These are phyloP conservation scores for Trematocara stigmaticum DNA, from an alignment of 2,113 vertebrate species.

Conservation along the genomic window DNA sequence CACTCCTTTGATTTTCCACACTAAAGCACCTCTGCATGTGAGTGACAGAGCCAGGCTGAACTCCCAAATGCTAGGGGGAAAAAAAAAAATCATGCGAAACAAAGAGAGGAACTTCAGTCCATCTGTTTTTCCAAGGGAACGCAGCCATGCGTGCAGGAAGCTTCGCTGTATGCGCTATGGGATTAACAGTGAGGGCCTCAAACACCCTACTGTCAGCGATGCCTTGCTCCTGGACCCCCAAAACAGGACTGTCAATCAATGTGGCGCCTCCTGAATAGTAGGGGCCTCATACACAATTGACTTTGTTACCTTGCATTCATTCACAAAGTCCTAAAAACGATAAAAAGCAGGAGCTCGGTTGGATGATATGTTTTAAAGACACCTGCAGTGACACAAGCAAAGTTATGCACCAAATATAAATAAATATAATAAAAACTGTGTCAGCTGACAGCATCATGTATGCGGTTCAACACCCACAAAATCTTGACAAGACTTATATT, in stretches of 20 bases:
- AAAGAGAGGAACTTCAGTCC: slow-evolving; percentile 67
- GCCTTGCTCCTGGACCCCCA: slow-evolving; percentile 11
- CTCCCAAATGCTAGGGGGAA: background rate
- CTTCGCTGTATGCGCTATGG: slow-evolving; percentile 34
- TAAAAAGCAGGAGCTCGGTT: background rate
- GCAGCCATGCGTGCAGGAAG: slow-evolving; percentile 56
- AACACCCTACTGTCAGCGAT: slow-evolving; percentile 44
- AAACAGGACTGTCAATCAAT: slow-evolving; percentile 43
- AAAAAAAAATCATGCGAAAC: slow-evolving; percentile 29
- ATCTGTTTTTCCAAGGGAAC: slow-evolving; percentile 62
- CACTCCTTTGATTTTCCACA: slow-evolving; percentile 1
- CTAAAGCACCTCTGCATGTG: background rate
- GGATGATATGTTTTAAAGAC: background rate
- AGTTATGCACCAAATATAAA: background rate
- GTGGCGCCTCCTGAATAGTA: background rate
- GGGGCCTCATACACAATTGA: background rate
- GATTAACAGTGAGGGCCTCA: slow-evolving; percentile 58
- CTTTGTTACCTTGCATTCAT: background rate
- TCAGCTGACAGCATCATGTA: background rate
- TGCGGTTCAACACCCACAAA: background rate
- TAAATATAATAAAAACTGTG: background rate
- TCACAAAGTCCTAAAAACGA: background rate
- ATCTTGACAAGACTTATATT: background rate
- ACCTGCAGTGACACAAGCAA: background rate
- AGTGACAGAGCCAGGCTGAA: background rate